Conservation (phyloP, 2,888 invertebrate species). For the Pilophorus perplexus region DNA sequence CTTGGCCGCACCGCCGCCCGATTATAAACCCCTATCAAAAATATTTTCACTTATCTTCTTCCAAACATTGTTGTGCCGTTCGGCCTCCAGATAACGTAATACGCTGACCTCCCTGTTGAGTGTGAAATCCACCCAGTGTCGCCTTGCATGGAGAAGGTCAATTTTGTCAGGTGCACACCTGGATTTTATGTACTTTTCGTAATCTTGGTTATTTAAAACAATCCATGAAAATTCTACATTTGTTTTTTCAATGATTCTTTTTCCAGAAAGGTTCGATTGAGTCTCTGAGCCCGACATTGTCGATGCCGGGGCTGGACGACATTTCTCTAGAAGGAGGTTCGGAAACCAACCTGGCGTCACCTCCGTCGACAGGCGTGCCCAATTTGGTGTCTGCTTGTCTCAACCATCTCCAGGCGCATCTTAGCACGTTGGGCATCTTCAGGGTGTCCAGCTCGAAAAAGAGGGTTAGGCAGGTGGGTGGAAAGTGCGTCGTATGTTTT, state of each 20-base stretch:
- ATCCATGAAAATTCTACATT: no score
- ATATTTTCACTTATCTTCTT: conserved; percentile 26
- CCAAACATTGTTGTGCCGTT: conserved; percentile 36
- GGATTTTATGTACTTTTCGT: no score
- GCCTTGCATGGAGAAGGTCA: no score
- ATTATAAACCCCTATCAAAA: conserved; percentile 38
- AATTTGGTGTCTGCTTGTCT: conserved; percentile 76
- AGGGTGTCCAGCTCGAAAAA: conserved; percentile 90
- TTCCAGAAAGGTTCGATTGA: conserved; percentile 75
- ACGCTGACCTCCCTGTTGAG: no score
- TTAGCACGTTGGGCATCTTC: conserved; percentile 85
- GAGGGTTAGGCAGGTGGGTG: conserved; percentile 76
- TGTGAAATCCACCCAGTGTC: no score
- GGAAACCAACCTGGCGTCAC: conserved; percentile 54
- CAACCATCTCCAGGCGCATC: conserved; percentile 71
- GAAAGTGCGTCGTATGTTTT: no score
- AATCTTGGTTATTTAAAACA: no score
- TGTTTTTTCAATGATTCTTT: no score
- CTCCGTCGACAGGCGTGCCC: conserved; percentile 63
- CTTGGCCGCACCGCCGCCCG: conserved; percentile 28
- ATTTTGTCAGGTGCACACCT: no score
- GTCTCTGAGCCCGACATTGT: conserved; percentile 57
- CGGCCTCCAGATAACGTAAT: no score
- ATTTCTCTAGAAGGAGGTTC: conserved; percentile 53
- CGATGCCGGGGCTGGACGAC: conserved; percentile 55